Conservation (phyloP, 2,888 invertebrate species). For the Linnaemya vulpina region DNA sequence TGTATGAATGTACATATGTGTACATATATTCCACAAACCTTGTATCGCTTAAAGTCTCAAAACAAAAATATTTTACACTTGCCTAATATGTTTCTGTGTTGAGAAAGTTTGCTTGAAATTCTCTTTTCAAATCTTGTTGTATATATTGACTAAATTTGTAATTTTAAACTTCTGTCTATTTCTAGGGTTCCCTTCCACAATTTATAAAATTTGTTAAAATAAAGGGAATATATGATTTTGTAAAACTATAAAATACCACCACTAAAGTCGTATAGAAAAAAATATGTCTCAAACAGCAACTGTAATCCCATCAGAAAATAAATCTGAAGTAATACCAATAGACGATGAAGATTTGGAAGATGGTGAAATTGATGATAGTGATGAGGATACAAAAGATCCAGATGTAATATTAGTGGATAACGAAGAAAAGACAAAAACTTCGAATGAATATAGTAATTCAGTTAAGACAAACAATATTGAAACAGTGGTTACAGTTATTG, state of each 20-base stretch:
- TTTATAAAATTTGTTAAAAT: conserved; percentile 35
- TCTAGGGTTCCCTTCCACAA: too few species aligned
- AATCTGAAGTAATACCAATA: conserved; percentile 33
- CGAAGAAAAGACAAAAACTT: conserved; percentile 14
- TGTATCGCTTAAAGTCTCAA: too few species aligned
- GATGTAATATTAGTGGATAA: conserved; percentile 42
- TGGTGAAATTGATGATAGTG: conserved; percentile 91
- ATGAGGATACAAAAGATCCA: conserved; percentile 78
- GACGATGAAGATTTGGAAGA: conserved; percentile 89
- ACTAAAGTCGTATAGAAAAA: conserved; percentile 34
- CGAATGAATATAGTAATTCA: conserved; percentile 35
- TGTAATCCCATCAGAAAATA: conserved; percentile 35
- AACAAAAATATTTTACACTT: too few species aligned
- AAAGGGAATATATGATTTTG: conserved; percentile 22
- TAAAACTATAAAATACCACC: conserved; percentile 35
- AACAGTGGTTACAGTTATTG: conserved; percentile 47
- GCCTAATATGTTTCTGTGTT: too few species aligned
- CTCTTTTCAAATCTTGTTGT: conserved; percentile 47
- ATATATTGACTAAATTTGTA: conserved; percentile 15
- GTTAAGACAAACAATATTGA: conserved; percentile 10
- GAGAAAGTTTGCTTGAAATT: conserved; percentile 51
- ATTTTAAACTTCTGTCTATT: too few species aligned
- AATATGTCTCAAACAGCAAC: conserved; percentile 66
- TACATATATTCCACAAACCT: too few species aligned
- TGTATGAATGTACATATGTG: too few species aligned